Conservation (phyloP, 2,888 invertebrate genomes). For the Antitype chi region DNA sequence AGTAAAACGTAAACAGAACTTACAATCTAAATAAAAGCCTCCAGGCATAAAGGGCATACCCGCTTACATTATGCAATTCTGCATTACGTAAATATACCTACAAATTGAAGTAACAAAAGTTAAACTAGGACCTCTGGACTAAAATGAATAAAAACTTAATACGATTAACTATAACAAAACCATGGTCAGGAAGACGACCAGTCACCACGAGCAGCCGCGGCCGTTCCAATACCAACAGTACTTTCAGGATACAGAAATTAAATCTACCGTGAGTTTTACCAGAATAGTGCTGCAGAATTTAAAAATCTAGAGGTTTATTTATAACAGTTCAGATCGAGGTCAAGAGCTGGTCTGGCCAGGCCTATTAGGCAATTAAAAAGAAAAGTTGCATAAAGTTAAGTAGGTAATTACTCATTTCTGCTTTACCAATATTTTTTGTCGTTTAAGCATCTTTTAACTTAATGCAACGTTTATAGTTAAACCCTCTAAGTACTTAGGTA, state of each 20-base stretch:
- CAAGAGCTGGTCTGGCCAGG: not conserved
- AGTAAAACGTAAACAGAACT: no score
- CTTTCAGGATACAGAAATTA: not conserved
- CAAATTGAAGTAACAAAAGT: no score
- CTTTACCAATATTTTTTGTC: not conserved
- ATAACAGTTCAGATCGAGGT: not conserved
- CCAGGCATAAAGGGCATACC: no score
- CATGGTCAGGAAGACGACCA: no score
- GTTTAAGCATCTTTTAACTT: not conserved
- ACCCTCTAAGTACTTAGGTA: not conserved
- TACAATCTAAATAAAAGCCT: no score
- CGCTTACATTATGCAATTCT: no score
- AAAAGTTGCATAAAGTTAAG: not conserved
- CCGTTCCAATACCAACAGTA: not conserved
- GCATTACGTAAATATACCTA: no score
- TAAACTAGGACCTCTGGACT: no score
- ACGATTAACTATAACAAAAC: no score
- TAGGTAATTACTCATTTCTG: not conserved
- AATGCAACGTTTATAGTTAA: not conserved
- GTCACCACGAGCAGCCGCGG: no score
- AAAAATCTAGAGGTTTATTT: not conserved
- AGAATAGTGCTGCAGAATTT: not conserved
- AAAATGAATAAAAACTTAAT: no score
- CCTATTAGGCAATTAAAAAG: not conserved
- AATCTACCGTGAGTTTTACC: not conserved